Percentiles rank a stretch among this genome's conserved stretches.
These are phyloP conservation scores for Embiotoca jacksoni DNA, from an alignment of 2,113 vertebrate species.

Conservation along the genomic window DNA sequence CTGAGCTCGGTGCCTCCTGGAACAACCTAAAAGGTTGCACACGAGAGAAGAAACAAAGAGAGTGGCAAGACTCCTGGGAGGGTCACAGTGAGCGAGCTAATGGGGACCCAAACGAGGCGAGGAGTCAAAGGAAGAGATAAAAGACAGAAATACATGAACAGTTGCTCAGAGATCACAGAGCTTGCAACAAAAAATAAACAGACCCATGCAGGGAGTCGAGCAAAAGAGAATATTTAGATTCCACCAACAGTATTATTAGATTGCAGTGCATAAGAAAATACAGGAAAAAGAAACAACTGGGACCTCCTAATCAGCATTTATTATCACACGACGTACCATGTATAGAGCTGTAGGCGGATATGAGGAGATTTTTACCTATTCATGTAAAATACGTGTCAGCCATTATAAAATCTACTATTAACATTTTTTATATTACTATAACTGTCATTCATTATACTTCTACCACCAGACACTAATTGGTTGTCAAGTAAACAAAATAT, in stretches of 20 bases:
- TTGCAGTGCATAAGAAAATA: background rate
- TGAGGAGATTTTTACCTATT: too few relatives aligned
- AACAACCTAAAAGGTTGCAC: conserved; percentile 60
- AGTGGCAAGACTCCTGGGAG: conserved; percentile 18
- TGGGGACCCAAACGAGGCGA: conserved; percentile 13
- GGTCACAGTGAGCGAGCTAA: conserved; percentile 34
- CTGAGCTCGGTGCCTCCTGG: conserved; percentile 35
- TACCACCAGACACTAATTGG: too few relatives aligned
- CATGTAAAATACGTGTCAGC: too few relatives aligned
- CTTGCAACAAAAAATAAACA: background rate
- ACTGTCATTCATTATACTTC: too few relatives aligned
- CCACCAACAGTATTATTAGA: background rate
- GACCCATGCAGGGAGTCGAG: background rate
- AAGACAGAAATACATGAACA: too few relatives aligned
- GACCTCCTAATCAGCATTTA: background rate
- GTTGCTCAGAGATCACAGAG: too few relatives aligned
- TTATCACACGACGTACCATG: background rate
- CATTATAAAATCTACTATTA: too few relatives aligned
- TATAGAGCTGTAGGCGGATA: background rate
- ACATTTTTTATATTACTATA: too few relatives aligned
- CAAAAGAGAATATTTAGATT: background rate
- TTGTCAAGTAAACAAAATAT: too few relatives aligned
- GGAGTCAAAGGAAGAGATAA: conserved; percentile 5
- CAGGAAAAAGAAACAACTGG: background rate
- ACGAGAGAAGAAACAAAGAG: conserved; percentile 23